Percentiles rank a stretch among this genome's conserved stretches.
phyloP scores from a whole-genome alignment of 2,888 invertebrate species.

The Azorinus chamasolen region DNA sequence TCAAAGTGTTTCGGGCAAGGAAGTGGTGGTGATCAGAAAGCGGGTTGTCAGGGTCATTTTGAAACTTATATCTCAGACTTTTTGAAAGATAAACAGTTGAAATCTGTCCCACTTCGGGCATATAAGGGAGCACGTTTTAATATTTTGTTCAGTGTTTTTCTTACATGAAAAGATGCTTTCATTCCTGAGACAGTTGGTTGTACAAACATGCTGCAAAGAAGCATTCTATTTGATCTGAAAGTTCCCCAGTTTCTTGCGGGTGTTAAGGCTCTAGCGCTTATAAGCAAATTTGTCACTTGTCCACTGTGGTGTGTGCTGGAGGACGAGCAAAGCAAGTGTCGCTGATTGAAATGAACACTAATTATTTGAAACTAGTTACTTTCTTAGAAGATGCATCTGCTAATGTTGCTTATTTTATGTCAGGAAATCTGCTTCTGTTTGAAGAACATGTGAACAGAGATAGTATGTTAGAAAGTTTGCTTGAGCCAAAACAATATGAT shows the following conservation, averaged over 20 bases:
- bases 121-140: constrained; percentile 40
- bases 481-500: constrained; percentile 11
- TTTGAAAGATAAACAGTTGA: constrained; percentile 21
- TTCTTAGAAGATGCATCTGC: constrained; percentile 35
- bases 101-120: constrained; percentile 30
- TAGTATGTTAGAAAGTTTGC: constrained; percentile 1
- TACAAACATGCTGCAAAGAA: constrained; percentile 45
- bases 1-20: constrained; percentile 46
- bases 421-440: constrained; percentile 26
- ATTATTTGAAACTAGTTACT: constrained; percentile 28
- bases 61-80: constrained; percentile 22
- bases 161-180: constrained; percentile 41
- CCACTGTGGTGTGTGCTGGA: constrained; percentile 38
- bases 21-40: constrained; percentile 47
- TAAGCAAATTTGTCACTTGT: constrained; percentile 22
- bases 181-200: constrained; percentile 36
- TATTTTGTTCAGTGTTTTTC: constrained; percentile 49
- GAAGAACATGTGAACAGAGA: constrained; percentile 17
- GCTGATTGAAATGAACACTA: constrained; percentile 26
- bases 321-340: constrained; percentile 19
- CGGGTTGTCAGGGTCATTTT: constrained; percentile 37
- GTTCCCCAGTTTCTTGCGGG: constrained; percentile 24
- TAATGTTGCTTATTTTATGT: constrained; percentile 29
- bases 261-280: constrained; percentile 24
- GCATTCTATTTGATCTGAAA: constrained; percentile 23